phyloP scores from a whole-genome alignment of 2,888 invertebrate genomes.

The Leucozona laternaria region DNA sequence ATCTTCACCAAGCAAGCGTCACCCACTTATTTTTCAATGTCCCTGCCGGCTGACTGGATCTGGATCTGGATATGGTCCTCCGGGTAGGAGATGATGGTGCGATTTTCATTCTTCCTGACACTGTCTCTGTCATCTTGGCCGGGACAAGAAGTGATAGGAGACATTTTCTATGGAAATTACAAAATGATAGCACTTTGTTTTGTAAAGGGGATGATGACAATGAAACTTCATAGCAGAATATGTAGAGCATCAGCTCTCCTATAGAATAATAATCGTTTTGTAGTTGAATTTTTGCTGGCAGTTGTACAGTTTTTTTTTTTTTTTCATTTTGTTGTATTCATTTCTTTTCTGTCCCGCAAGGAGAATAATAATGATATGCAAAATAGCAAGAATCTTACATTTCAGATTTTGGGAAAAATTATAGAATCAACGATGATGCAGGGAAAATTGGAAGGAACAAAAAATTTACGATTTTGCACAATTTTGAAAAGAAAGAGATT shows the following conservation, averaged over 20 bases:
- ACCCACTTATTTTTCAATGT: conserved; percentile 36
- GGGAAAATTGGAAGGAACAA: not conserved
- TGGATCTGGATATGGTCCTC: conserved; percentile 5
- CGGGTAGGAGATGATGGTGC: conserved; percentile 10
- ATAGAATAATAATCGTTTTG: not conserved
- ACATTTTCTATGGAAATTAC: conserved; percentile 24
- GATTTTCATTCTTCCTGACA: conserved; percentile 15
- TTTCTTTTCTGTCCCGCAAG: not conserved
- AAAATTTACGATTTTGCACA: too few species aligned
- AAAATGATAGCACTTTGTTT: conserved; percentile 32
- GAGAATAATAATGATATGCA: conserved; percentile 14
- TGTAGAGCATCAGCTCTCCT: not conserved
- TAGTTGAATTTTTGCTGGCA: not conserved
- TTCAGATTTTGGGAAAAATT: not conserved
- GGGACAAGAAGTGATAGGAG: conserved; percentile 11
- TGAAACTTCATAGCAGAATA: conserved; percentile 8
- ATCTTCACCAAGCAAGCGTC: not conserved
- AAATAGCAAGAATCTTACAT: not conserved
- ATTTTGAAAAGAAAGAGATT: not conserved
- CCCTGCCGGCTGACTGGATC: not conserved
- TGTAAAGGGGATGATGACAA: conserved; percentile 23
- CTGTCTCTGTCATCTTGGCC: not conserved
- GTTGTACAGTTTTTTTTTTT: too few species aligned
- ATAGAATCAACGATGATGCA: not conserved
- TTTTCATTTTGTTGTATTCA: not conserved